phyloP scores from a whole-genome alignment of 2,888 invertebrate species.

The Athrips mouffetella region DNA sequence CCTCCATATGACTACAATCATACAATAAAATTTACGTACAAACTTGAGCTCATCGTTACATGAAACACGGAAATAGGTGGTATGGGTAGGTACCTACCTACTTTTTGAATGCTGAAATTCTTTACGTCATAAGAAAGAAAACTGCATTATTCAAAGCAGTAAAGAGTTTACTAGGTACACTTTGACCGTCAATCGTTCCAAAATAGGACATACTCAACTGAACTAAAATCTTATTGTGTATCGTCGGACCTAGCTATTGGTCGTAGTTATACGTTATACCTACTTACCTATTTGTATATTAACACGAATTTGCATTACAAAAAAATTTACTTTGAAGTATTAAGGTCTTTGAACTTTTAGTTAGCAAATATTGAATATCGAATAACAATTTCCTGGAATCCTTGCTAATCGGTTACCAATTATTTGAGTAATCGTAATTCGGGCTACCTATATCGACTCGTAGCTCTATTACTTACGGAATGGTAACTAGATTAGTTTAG shows the following conservation, averaged over 20 bases:
- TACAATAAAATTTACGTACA: neutral
- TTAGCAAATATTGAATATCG: slow-evolving; percentile 2
- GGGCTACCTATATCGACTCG: neutral
- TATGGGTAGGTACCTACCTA: neutral
- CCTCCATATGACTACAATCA: slow-evolving; percentile 4
- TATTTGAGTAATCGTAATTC: neutral
- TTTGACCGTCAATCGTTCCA: neutral
- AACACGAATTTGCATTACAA: neutral
- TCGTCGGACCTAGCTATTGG: too few species aligned
- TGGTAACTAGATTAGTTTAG: too few species aligned
- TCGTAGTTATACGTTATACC: too few species aligned
- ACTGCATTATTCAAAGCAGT: too few species aligned
- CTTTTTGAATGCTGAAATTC: too few species aligned
- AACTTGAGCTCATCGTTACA: neutral
- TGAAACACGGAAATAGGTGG: neutral
- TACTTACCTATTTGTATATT: neutral
- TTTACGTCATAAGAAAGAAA: too few species aligned
- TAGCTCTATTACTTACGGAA: neutral
- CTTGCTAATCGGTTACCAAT: too few species aligned
- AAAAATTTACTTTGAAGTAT: neutral
- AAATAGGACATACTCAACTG: neutral
- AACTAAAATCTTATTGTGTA: too few species aligned
- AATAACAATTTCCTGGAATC: too few species aligned
- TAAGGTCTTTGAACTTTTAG: slow-evolving; percentile 3
- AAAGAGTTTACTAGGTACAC: too few species aligned